These are phyloP conservation scores for Steromphala cineraria DNA, from an alignment of 2,888 invertebrate genomes.

Conservation along the genomic window DNA sequence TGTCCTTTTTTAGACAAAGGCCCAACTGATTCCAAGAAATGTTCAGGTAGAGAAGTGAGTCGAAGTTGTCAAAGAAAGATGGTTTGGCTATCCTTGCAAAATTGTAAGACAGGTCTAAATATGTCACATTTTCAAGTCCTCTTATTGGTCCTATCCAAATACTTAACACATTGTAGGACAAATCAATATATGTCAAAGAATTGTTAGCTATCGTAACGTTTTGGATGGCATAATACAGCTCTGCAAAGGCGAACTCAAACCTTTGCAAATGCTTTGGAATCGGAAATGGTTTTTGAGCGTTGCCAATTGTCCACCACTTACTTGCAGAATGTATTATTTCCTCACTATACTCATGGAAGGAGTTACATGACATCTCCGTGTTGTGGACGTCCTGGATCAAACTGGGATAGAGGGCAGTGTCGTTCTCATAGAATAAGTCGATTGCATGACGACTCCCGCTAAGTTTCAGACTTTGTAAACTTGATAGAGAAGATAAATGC, in stretches of 20 bases:
- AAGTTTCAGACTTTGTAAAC: too few relatives aligned
- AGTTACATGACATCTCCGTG: too few relatives aligned
- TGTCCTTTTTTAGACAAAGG: constrained; percentile 10
- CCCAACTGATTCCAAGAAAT: neutral
- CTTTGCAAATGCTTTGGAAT: neutral
- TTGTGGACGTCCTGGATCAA: neutral
- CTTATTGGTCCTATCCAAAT: constrained; percentile 27
- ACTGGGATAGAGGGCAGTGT: neutral
- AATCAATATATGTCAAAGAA: constrained; percentile 21
- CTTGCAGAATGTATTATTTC: neutral
- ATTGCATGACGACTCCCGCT: too few relatives aligned
- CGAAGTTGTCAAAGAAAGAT: constrained; percentile 29
- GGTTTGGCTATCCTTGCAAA: constrained; percentile 10
- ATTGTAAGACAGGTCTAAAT: constrained; percentile 39
- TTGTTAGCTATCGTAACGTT: neutral
- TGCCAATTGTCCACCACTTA: neutral
- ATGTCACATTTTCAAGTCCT: constrained; percentile 29
- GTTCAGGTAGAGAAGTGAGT: neutral
- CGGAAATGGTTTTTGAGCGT: too few relatives aligned
- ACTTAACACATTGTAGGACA: constrained; percentile 37
- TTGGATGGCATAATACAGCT: neutral
- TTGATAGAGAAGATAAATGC: too few relatives aligned
- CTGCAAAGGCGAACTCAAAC: neutral
- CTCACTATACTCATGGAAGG: too few relatives aligned
- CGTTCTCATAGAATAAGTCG: too few relatives aligned